These are phyloP conservation scores for Andrena praecox DNA, from an alignment of 2,888 invertebrate genomes.

Conservation along the genomic window DNA sequence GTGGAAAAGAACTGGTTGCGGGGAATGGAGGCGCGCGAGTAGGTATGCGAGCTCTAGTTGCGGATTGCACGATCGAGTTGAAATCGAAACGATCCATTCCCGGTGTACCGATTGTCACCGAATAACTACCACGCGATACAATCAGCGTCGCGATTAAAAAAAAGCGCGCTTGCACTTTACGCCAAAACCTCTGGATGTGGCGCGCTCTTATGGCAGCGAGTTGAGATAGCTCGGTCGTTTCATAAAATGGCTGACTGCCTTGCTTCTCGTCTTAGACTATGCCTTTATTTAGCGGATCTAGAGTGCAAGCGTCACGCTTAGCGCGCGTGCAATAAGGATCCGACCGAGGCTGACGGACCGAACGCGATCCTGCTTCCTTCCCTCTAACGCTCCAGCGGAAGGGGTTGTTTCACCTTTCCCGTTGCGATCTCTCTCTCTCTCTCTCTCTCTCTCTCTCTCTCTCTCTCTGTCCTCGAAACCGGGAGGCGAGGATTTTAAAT, in stretches of 20 bases:
- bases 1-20: no score
- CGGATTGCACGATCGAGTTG: no score
- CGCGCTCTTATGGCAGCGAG: slow-evolving; percentile 60
- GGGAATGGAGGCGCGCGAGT: no score
- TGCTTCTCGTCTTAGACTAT: slow-evolving; percentile 51
- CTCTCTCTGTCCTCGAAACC: no score
- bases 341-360: slow-evolving; percentile 5
- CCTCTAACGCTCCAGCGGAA: background rate
- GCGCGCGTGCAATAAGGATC: slow-evolving; percentile 18
- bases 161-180: slow-evolving; percentile 44
- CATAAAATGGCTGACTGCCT: slow-evolving; percentile 68
- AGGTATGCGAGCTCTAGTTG: no score
- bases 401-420: background rate
- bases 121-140: background rate
- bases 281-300: slow-evolving; percentile 44
- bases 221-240: slow-evolving; percentile 52
- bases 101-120: background rate
- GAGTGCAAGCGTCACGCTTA: slow-evolving; percentile 13
- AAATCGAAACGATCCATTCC: background rate
- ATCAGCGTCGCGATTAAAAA: slow-evolving; percentile 9
- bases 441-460: no score
- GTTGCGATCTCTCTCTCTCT: background rate
- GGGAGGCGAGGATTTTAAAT: background rate
- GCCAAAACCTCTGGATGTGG: slow-evolving; percentile 49
- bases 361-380: background rate